phyloP scores from a whole-genome alignment of 2,888 invertebrate genomes.

The Heteromurus nitidus region DNA sequence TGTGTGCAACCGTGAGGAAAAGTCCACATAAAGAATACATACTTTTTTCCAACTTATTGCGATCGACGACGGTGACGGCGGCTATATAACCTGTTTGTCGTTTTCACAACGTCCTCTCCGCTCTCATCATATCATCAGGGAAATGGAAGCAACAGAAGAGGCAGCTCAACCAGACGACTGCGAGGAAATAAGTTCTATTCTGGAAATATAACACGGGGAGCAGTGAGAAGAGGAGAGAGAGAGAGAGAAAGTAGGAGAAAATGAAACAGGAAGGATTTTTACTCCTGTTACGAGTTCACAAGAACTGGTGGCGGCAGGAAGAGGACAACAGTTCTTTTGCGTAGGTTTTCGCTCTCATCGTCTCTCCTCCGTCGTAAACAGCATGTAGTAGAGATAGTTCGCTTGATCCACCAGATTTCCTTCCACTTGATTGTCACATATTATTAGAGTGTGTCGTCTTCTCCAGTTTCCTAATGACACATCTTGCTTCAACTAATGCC shows the following conservation, averaged over 20 bases:
- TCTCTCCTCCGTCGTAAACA: too few species aligned
- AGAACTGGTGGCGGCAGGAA: too few species aligned
- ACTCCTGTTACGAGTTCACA: not conserved
- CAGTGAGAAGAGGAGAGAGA: not conserved
- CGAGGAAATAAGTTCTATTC: not conserved
- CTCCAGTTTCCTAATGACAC: conserved; percentile 4
- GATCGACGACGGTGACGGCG: too few species aligned
- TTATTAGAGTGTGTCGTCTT: not conserved
- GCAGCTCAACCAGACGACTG: not conserved
- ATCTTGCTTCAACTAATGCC: not conserved
- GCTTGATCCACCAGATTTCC: conserved; percentile 5
- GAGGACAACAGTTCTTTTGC: conserved; percentile 1
- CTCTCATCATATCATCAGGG: not conserved
- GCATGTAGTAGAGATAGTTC: not conserved
- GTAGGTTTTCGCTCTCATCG: not conserved
- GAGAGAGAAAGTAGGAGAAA: conserved; percentile 35
- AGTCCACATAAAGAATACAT: too few species aligned
- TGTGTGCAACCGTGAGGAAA: too few species aligned
- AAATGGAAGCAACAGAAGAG: conserved; percentile 7
- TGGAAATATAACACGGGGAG: too few species aligned
- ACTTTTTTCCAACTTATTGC: too few species aligned
- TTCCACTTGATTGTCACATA: conserved; percentile 17
- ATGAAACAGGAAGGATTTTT: conserved; percentile 24
- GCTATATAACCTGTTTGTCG: too few species aligned
- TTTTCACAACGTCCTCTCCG: not conserved